Base-by-base conservation (phyloP, 2,113 vertebrate species). In the Onychostoma macrolepis region DNA sequence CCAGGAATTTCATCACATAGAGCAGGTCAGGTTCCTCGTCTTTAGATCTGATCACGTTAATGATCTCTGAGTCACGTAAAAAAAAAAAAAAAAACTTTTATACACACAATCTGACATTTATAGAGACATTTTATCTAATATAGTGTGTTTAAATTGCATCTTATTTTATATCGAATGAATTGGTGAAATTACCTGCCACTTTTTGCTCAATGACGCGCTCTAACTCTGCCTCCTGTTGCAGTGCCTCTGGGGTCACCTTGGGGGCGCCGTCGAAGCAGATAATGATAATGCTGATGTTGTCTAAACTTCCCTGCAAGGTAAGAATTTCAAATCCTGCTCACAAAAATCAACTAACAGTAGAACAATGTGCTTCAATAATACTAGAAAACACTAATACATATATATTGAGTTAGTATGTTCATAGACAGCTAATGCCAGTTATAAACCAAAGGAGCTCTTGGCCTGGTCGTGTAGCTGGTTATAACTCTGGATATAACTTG, bases 281-380 rank as follows among this genome's bases (percentile, higher is more conserved):
- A 11, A 97, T 93, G 88, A 96, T 94, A 91, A 96, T 95, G 85
- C 95, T 96, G 90, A 96, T 96, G 90, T 96, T 97, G 86, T 96
- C 96, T 88, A 95, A 89, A 88, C 96, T 97, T 69, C 95, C 96
- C 96, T 97, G 92, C 53, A 87, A 91, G 89, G 85, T 41, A 41
- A 41, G 10, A 41, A 41, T 72, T 41, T 41, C 6, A 41, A 72
- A 72, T 36, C 33, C 53, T 24, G 19, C 53, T n/a, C 24, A 61
- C 21, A 61, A 61, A 61, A 61, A 61, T 61, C 24, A n/a, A 10
- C 1, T n/a, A n/a, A n/a, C n/a, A 38, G 19, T 41, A 41, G 8
- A 24, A 1, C 36, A 12, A 6, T 58, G 56, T n/a, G 10, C 7
- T 61, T n/a, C 8, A 61, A 24, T 24, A 58, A 71, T 36, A 36